Conservation (phyloP, 2,797 vertebrate genomes). For the Cyprinella venusta region DNA sequence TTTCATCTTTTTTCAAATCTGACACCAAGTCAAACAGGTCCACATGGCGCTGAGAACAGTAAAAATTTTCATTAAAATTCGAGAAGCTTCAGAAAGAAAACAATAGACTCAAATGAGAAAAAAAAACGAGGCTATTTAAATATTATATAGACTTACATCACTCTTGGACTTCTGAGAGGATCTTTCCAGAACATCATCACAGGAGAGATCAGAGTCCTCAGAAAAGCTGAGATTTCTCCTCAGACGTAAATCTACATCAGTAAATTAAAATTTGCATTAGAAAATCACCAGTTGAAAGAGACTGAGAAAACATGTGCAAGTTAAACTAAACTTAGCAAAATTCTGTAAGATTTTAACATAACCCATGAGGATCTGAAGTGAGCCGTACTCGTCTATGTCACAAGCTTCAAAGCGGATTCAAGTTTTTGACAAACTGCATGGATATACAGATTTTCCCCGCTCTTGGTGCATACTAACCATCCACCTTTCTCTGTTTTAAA, state of each 20-base stretch:
- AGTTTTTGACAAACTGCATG: not conserved
- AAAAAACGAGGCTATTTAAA: not conserved
- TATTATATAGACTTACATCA: conserved; percentile 82
- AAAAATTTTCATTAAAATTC: conserved; percentile 56
- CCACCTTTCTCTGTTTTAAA: not conserved
- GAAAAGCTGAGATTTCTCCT: conserved; percentile 92
- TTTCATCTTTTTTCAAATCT: conserved; percentile 76
- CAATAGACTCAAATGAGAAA: not conserved
- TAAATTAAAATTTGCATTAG: conserved; percentile 21
- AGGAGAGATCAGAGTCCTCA: conserved; percentile 97
- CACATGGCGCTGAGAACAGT: conserved; percentile 67
- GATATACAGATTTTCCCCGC: not conserved
- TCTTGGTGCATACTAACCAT: not conserved
- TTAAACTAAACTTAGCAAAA: not conserved
- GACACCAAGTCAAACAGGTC: conserved; percentile 83
- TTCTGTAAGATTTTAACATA: not conserved
- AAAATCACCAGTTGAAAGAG: not conserved
- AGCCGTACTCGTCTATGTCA: not conserved
- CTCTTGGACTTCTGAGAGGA: conserved; percentile 94
- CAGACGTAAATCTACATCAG: conserved; percentile 82
- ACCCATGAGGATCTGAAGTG: not conserved
- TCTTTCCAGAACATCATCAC: conserved; percentile 91
- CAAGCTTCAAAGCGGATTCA: not conserved
- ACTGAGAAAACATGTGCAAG: not conserved
- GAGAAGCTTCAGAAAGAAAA: conserved; percentile 14